Base-by-base conservation (phyloP, 30 jellyfish, hydroid and myxozoan species). In the Catostylus mosaicus region DNA sequence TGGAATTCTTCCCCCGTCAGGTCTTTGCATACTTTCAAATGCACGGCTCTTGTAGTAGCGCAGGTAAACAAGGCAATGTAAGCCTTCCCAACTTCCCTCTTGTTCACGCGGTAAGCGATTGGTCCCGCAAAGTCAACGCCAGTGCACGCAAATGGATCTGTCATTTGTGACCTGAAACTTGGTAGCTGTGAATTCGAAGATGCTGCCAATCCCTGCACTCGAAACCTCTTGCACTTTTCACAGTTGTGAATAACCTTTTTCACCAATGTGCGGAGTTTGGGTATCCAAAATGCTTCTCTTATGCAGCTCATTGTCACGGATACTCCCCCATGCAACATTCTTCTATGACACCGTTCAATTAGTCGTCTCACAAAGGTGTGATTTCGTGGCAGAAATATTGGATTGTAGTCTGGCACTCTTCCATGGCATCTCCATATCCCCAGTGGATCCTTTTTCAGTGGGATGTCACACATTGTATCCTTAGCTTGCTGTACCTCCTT, bases 251-350 rank as follows among this genome's bases (percentile, higher is more conserved):
- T 29, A 8, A 57, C 70, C 24, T 57, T 57, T n/a, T 57, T 57
- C 70, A 57, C 70, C 54, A 40, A 40, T 40, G 54, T 40, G 54
- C 54, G 54, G 7, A 60, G 37, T 29, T 77, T 77, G 30, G 86
- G 88, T 80, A 80, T 66, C 90, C 87, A 80, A 54, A 30, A 77
- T 26, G 73, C 27, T 71, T 62, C 88, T 45, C 88, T 34, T 16
- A 80, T 61, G 38, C 65, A 9, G 45, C 89, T 37, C 88, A 81
- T 81, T 64, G 88, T 81, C 35, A 37, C 60, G 18, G 87, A 60
- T 23, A 81, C 92, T 81, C 92, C 86, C 86, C 88, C 92, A 56
- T 81, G 92, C 35, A 68, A 12, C 33, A 31, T 38, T 46, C 61
- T 47, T 36, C 66, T 48, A 70, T 84, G 95, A 75, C 50, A 46